Evolutionary conservation across 2,797 vertebrate species (phyloP), one percentile per base, ranked within the genome.

Genomic region (Tapera naevia): DNA sequence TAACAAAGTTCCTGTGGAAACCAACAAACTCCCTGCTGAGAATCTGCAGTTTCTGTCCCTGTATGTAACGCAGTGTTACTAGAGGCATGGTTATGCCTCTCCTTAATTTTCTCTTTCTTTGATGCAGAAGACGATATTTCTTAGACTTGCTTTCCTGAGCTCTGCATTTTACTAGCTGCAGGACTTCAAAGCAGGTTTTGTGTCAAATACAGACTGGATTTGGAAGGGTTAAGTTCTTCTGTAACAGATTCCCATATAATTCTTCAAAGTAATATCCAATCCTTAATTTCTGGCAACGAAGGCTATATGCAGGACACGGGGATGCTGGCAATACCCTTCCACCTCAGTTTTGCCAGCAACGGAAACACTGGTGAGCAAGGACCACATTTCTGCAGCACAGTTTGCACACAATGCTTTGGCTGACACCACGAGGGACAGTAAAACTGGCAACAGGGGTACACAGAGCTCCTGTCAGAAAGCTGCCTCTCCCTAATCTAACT

Each of bases 141-240:
- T 73, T 21, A 21, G 32, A 53, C 33, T 87, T 82, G 22, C 23
- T 80, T 73, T 89, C 50, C 87, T 69, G 39, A 53, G 11, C 21
- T 71, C 57, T 72, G 18, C 0, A 0, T 71, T 88, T 82, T 82
- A 87, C 27, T 62, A 82, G 27, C 24, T 91, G 39, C 56, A 86
- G 24, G 57, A 27, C 33, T 89, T 71, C 16, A 80, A 91, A 81
- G 18, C 12, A 53, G 8, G 2, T 53, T 73, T 87, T 91, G 41
- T 41, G 30, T 23, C 62, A 45, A 76, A 73, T 32, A 67, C 46
- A 46, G 21, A 45, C 48, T 82, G 76, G 32, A 61, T 76, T 53
- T 76, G 65, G 51, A 91, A 82, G 69, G n/a, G 75, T 89, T 86
- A 93, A 87, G 22, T 83, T 92, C n/a, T 48, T 60, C 56, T 87